Conservation (phyloP, 2,888 invertebrate genomes). For the Drosophila percnosoma region DNA sequence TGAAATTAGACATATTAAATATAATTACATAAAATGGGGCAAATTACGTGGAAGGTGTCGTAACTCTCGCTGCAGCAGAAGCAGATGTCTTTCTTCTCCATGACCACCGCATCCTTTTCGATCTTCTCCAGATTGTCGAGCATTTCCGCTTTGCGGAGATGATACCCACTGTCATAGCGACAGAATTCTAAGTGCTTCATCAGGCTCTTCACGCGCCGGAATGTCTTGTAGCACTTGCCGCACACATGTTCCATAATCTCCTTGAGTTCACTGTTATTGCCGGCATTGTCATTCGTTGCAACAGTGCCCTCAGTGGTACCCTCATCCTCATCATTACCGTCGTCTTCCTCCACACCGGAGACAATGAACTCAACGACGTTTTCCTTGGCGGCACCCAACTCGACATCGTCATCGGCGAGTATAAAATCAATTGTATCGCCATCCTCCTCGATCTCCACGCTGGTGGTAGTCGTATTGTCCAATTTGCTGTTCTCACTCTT, state of each 20-base stretch:
- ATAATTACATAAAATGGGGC: not conserved
- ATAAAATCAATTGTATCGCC: conserved; percentile 81
- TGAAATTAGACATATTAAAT: not conserved
- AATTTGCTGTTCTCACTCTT: conserved; percentile 72
- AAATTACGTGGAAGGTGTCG: conserved; percentile 83
- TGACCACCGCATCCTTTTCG: conserved; percentile 81
- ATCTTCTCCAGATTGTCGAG: conserved; percentile 82
- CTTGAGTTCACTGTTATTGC: conserved; percentile 62
- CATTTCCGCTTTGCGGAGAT: conserved; percentile 81
- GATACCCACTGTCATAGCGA: conserved; percentile 81
- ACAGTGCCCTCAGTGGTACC: conserved; percentile 30
- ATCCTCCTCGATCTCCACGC: conserved; percentile 56
- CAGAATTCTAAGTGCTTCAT: conserved; percentile 83
- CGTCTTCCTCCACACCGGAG: conserved; percentile 58
- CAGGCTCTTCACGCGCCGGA: conserved; percentile 80
- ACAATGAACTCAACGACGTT: conserved; percentile 64
- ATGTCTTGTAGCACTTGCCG: conserved; percentile 83
- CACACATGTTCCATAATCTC: conserved; percentile 85
- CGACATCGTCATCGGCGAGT: conserved; percentile 71
- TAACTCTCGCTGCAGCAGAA: conserved; percentile 84
- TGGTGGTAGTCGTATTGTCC: conserved; percentile 31
- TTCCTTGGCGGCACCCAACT: conserved; percentile 33
- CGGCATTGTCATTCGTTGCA: conserved; percentile 23
- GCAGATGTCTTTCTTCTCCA: conserved; percentile 83
- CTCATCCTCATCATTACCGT: conserved; percentile 64